Evolutionary conservation across 2,113 vertebrate genomes (phyloP).

Genomic region (Perca fluviatilis): DNA sequence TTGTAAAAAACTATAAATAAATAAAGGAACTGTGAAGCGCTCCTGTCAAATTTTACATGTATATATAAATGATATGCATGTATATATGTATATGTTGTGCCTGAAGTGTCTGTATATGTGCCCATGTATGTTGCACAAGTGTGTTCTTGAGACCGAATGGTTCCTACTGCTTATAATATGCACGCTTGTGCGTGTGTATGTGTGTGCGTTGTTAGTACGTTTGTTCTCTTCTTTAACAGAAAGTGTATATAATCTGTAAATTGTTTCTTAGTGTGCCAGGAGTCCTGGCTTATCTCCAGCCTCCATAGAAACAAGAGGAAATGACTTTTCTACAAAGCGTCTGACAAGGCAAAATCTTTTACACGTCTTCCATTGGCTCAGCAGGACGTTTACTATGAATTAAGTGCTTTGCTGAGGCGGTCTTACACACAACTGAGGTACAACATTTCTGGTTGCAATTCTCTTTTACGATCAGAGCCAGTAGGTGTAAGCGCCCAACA

Average conservation of each 20-base stretch:
- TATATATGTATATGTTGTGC: background rate
- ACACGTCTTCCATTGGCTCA: conserved; percentile 57
- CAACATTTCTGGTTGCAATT: conserved; percentile 49
- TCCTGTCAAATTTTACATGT: conserved; percentile 16
- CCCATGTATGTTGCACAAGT: conserved; percentile 18
- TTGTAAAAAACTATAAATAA: background rate
- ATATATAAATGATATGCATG: too few relatives aligned
- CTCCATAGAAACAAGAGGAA: conserved; percentile 68
- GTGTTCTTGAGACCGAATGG: conserved; percentile 5
- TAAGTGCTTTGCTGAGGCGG: conserved; percentile 54
- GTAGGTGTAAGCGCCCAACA: conserved; percentile 16
- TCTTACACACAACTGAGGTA: conserved; percentile 35
- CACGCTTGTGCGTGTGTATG: background rate
- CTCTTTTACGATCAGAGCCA: conserved; percentile 54
- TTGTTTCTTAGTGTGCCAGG: conserved; percentile 48
- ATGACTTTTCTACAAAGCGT: conserved; percentile 72
- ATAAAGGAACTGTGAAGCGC: background rate
- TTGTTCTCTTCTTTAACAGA: conserved; percentile 32
- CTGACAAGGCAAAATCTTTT: conserved; percentile 71
- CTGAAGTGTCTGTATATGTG: background rate
- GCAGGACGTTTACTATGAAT: conserved; percentile 55
- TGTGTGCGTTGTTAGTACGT: conserved; percentile 7
- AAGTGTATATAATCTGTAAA: conserved; percentile 45
- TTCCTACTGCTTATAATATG: background rate
- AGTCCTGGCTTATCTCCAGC: conserved; percentile 64